Evolutionary conservation across 2,113 vertebrate species (phyloP).

Genomic region (Lepus europaeus): DNA sequence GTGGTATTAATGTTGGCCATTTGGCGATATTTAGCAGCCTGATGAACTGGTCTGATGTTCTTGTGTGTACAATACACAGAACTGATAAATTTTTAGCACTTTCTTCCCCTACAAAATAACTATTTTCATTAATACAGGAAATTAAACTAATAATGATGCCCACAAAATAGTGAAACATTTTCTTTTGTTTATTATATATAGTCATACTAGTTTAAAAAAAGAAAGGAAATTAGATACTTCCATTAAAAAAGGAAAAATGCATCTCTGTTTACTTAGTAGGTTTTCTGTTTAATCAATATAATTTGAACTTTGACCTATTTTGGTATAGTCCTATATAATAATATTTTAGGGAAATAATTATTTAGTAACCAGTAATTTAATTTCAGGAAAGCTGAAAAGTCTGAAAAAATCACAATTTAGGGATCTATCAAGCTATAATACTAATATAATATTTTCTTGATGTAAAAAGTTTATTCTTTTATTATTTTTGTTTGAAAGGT

Average conservation of each 20-base stretch:
- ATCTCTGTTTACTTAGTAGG: neutral
- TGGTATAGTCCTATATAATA: neutral
- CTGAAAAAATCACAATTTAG: neutral
- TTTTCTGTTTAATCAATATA: neutral
- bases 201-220: neutral
- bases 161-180: neutral
- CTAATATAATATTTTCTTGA: conserved; percentile 7
- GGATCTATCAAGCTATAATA: neutral
- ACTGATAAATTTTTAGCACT: neutral
- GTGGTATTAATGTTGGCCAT: neutral
- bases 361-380: neutral
- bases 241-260: neutral
- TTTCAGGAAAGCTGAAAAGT: conserved; percentile 18
- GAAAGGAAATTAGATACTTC: neutral
- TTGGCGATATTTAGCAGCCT: neutral
- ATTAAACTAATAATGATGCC: neutral
- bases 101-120: neutral
- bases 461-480: neutral
- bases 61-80: neutral
- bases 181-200: neutral
- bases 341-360: conserved; percentile 7
- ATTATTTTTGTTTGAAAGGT: too few species aligned
- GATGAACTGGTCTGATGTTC: neutral
- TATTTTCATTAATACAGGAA: neutral
- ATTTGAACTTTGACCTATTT: neutral